Evolutionary conservation across 2,888 invertebrate genomes (phyloP), one percentile per base, ranked within the genome.

Genomic region (Endomychus coccineus): DNA sequence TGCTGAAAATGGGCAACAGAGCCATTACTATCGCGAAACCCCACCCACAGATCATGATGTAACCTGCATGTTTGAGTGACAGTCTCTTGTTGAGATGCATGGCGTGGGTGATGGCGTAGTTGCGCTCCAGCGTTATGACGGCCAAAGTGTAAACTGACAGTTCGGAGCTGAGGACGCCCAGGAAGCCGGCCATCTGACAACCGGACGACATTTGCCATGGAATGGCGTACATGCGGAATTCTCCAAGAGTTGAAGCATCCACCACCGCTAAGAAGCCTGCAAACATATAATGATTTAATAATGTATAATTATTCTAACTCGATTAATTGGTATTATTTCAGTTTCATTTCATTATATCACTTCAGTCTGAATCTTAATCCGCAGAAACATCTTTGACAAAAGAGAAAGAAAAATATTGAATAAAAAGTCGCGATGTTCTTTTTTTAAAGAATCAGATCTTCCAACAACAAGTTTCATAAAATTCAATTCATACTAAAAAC

Each of bases 21-120:
- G 95, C 95, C 77, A 95, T 87, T 5, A 80, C 63, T 12, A 91
- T 68, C 2, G 92, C 83, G 63, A 94, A 89, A 11, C 78, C 73
- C 95, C 95, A 96, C n/a, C 95, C 95, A 24, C 78, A 75, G 10
- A 81, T 73, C 94, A 95, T 95, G 42, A 94, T 89, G 58, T 81
- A 88, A 33, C 83, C 83, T 3, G 95, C 94, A 68, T 91, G 91
- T 24, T 84, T 82, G 47, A 95, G 68, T 0, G 91, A 88, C n/a
- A 97, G 71, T 9, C 85, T 73, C 66, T 94, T 94, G 68, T 96
- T 96, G 40, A 95, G 75, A 65, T 95, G 94, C 83, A 95, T 94
- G 39, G 95, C 95, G 69, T 95, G 92, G 2, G 94, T 95, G 61
- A 96, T 96, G 51, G 95, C 95, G 68, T 95, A 95, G 69, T 92